Base-by-base conservation (phyloP, 2,113 vertebrate species). In the Ranitomeya variabilis region DNA sequence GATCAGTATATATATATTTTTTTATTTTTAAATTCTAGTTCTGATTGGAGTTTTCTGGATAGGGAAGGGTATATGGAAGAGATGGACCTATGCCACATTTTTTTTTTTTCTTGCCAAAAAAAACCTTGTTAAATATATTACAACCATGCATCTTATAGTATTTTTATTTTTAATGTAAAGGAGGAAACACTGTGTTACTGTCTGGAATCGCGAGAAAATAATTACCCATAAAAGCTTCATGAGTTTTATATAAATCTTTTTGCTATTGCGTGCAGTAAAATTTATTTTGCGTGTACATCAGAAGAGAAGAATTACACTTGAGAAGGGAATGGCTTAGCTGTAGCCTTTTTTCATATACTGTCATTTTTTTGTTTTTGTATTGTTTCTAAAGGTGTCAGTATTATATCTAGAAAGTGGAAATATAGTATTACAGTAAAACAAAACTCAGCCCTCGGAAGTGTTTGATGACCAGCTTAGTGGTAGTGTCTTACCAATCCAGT, bases 91-190 rank as follows among this genome's bases (percentile, higher is more conserved):
- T 60, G 87, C 93, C 93, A 93, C 93, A 80, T 16, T 86, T 91
- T 90, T 91, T 90, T 89, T 90, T 23, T 91, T 91, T 91, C 92
- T 94, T 94, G 93, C 93, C 93, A 94, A 94, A 93, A 92, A 31
- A 90, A 91, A 12, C 90, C 92, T 92, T 95, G 93, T 92, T 94
- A 94, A 92, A 92, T 91, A 94, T 95, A 93, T 95, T 94, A 92
- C 91, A 73, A 84, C 80, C 87, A 85, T 94, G 90, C 90, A 90
- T 87, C 89, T 7, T 77, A 52, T 81, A 89, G 80, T 89, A 88
- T 87, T 90, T 91, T 91, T 85, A 89, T 89, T 88, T 87, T 90
- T 90, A 89, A 90, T 91, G 89, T 57, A 90, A 92, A 92, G 94
- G 93, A 93, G 93, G 91, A 92, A 87, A 93, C 91, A 83, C 92